phyloP scores from a whole-genome alignment of 2,888 invertebrate genomes.

The Biston betularia region DNA sequence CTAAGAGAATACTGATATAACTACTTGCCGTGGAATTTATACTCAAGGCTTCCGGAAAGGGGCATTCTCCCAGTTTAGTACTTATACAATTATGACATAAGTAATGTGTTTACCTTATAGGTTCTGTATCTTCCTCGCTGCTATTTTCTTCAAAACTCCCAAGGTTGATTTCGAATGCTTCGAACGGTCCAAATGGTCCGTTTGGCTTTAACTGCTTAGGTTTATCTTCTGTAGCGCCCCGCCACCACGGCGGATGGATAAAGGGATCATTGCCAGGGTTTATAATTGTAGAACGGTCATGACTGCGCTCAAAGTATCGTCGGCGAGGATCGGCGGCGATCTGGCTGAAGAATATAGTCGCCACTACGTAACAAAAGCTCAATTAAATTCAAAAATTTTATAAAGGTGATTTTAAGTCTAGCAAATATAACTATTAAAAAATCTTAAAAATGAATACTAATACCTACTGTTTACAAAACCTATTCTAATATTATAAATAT shows the following conservation, averaged over 20 bases:
- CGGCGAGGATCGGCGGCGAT: neutral
- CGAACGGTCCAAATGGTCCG: neutral
- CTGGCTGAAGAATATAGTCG: constrained; percentile 7
- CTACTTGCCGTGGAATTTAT: too few species aligned
- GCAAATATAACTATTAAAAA: too few species aligned
- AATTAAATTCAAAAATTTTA: neutral
- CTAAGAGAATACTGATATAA: too few species aligned
- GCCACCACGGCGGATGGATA: constrained; percentile 4
- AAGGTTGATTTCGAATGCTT: neutral
- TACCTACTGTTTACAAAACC: too few species aligned
- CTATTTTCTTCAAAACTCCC: neutral
- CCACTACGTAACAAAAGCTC: constrained; percentile 6
- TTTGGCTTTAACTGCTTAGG: neutral
- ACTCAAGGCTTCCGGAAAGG: too few species aligned
- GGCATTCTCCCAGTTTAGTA: too few species aligned
- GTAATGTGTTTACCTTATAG: neutral
- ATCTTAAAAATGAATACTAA: too few species aligned
- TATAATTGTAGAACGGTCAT: neutral
- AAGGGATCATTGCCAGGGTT: neutral
- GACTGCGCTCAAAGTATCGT: neutral
- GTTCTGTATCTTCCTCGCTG: neutral
- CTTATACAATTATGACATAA: too few species aligned
- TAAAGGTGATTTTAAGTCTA: too few species aligned
- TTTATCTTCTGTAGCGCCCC: neutral
- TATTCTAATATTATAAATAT: too few species aligned